phyloP scores from a whole-genome alignment of 1,140 invertebrate genomes.

The Aphaenogaster ashmeadi region DNA sequence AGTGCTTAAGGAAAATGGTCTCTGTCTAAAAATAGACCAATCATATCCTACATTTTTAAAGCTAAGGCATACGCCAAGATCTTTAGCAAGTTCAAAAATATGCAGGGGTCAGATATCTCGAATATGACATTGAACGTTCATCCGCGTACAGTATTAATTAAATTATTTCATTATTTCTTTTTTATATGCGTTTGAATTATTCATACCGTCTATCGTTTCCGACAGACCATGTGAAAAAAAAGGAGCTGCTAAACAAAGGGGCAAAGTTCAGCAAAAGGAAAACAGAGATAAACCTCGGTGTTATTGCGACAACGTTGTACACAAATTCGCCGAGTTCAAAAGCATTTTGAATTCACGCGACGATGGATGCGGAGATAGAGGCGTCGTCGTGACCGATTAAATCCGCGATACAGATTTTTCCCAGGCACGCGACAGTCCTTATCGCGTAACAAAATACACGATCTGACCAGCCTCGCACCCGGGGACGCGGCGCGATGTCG shows the following conservation, averaged over 20 bases:
- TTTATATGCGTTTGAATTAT: neutral
- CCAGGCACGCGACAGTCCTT: neutral
- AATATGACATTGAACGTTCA: neutral
- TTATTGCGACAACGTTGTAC: neutral
- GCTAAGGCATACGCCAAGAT: neutral
- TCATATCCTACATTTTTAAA: neutral
- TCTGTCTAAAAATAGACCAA: neutral
- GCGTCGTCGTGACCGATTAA: neutral
- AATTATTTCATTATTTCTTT: neutral
- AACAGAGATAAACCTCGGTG: neutral
- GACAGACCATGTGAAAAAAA: neutral
- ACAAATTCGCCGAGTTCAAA: neutral
- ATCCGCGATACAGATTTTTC: neutral
- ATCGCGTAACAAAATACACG: slow-evolving; percentile 3
- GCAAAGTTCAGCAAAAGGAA: slow-evolving; percentile 24
- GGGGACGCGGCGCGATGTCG: neutral
- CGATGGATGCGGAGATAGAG: neutral
- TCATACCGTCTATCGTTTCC: neutral
- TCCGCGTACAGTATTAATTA: neutral
- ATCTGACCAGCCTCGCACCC: neutral
- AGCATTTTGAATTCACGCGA: neutral
- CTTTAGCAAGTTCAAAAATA: neutral
- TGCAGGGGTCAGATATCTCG: neutral
- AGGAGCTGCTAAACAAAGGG: neutral
- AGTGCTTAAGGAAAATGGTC: neutral